Evolutionary conservation across 35 echinoderm and acorn worm species (phyloP).

Genomic region (Apostichopus japonicus): DNA sequence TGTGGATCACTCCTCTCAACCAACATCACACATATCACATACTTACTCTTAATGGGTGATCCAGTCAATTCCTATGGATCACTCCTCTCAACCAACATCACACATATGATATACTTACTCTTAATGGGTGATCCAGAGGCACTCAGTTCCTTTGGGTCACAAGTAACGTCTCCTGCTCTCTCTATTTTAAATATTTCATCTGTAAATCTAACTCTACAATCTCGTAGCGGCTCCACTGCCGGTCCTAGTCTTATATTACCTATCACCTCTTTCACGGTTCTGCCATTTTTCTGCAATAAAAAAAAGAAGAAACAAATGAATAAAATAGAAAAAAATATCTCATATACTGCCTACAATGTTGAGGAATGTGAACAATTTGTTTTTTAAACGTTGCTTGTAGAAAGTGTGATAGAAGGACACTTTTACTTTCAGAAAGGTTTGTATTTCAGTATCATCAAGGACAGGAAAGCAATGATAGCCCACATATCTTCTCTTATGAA

Average conservation of each 20-base stretch:
- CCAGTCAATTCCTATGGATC: too few species aligned
- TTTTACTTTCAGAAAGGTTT: too few species aligned
- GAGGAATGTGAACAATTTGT: too few species aligned
- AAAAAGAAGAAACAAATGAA: background rate
- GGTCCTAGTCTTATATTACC: slow-evolving; percentile 81
- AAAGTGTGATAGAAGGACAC: too few species aligned
- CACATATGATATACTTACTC: slow-evolving; percentile 61
- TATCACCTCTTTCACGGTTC: slow-evolving; percentile 79
- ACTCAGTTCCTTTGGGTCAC: slow-evolving; percentile 57
- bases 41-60: too few species aligned
- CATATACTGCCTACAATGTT: too few species aligned
- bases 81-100: too few species aligned
- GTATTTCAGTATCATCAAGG: too few species aligned
- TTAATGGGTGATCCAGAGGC: slow-evolving; percentile 69
- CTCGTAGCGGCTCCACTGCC: slow-evolving; percentile 66
- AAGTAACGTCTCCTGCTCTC: slow-evolving; percentile 73
- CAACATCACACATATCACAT: too few species aligned
- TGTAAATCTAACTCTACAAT: slow-evolving; percentile 74
- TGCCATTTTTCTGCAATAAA: slow-evolving; percentile 64
- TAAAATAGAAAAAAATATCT: background rate
- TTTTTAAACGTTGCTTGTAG: too few species aligned
- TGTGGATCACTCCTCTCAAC: slow-evolving; percentile 65
- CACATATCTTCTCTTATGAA: too few species aligned
- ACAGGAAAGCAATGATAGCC: too few species aligned
- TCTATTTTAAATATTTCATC: slow-evolving; percentile 98